Evolutionary conservation across 2,888 invertebrate species (phyloP).

Genomic region (Rhingia campestris): DNA sequence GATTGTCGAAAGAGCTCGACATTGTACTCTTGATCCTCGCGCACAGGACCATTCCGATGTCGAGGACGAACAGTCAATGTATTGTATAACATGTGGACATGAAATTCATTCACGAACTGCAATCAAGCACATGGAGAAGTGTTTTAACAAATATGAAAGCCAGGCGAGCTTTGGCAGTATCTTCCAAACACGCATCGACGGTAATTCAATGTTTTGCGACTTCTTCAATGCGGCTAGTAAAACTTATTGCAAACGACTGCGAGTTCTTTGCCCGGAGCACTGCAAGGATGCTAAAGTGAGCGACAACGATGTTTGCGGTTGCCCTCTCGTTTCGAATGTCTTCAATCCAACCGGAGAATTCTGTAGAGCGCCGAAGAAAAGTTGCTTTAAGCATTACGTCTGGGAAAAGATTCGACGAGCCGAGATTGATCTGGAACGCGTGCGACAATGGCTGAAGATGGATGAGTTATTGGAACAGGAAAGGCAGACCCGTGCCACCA

Average conservation of each 20-base stretch:
- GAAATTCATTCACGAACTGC: slow-evolving; percentile 96
- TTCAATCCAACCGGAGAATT: slow-evolving; percentile 93
- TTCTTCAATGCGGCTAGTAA: slow-evolving; percentile 93
- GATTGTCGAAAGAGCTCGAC: slow-evolving; percentile 90
- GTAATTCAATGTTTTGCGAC: slow-evolving; percentile 98
- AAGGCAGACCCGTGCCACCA: slow-evolving; percentile 89
- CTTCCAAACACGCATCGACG: slow-evolving; percentile 96
- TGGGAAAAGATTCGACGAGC: slow-evolving; percentile 98
- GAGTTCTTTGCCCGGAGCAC: slow-evolving; percentile 98
- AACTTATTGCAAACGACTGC: slow-evolving; percentile 97
- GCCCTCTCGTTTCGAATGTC: slow-evolving; percentile 92
- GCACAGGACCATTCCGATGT: slow-evolving; percentile 85
- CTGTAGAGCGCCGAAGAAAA: slow-evolving; percentile 93
- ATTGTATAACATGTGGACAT: slow-evolving; percentile 98
- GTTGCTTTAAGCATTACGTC: slow-evolving; percentile 94
- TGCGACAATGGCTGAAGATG: slow-evolving; percentile 94
- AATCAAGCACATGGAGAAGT: slow-evolving; percentile 98
- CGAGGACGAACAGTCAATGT: slow-evolving; percentile 89
- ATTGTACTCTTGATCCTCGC: slow-evolving; percentile 87
- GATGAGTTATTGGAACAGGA: slow-evolving; percentile 98
- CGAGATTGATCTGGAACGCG: slow-evolving; percentile 97
- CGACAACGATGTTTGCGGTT: slow-evolving; percentile 95
- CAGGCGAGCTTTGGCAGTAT: slow-evolving; percentile 98
- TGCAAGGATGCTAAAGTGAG: slow-evolving; percentile 96
- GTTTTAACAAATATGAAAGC: slow-evolving; percentile 98